Base-by-base conservation (phyloP, 1,140 invertebrate species). In the Tyrophagus putrescentiae region DNA sequence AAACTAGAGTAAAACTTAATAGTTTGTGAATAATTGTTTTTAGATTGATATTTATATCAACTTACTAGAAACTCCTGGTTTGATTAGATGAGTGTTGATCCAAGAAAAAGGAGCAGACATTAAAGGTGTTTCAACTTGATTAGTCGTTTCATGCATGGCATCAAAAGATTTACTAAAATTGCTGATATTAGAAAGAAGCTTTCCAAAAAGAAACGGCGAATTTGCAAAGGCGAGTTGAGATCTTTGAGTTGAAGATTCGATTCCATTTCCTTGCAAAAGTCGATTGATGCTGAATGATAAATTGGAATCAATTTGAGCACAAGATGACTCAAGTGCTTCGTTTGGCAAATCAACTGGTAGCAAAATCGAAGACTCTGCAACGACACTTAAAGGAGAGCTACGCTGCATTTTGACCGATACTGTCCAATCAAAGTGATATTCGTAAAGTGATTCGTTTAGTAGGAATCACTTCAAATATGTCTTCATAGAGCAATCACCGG, bases 271-370 rank as follows among this genome's bases (percentile, higher is more conserved):
- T 18, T 48, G 45, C 18, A 48, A 48, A 21, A 48, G 18, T 13
- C 45, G 45, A 48, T 48, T 48, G 7, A 48, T 48, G 31, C 45
- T 48, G 18, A 48, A 48, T 21, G 45, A 18, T 48, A 48, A 29
- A 48, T 7, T 13, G 36, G 13, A 25, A 9, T 48, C 18, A 13
- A 9, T 7, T 21, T 48, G 23, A 48, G 45, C 21, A 48, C 45
- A 25, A 7, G 45, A 39, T 39, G 36, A 39, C 13, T 39, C 21
- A 13, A 21, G 21, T 39, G 13, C 36, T 39, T n/a, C n/a, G n/a
- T n/a, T n/a, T n/a, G n/a, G n/a, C n/a, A n/a, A n/a, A n/a, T n/a
- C n/a, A n/a, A n/a, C n/a, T n/a, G n/a, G n/a, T n/a, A n/a, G n/a
- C n/a, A n/a, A n/a, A n/a, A n/a, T n/a, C n/a, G n/a, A n/a, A n/a